Evolutionary conservation across 1,140 invertebrate genomes (phyloP), one percentile per base, ranked within the genome.

Genomic region (Euglossa dilemma): DNA sequence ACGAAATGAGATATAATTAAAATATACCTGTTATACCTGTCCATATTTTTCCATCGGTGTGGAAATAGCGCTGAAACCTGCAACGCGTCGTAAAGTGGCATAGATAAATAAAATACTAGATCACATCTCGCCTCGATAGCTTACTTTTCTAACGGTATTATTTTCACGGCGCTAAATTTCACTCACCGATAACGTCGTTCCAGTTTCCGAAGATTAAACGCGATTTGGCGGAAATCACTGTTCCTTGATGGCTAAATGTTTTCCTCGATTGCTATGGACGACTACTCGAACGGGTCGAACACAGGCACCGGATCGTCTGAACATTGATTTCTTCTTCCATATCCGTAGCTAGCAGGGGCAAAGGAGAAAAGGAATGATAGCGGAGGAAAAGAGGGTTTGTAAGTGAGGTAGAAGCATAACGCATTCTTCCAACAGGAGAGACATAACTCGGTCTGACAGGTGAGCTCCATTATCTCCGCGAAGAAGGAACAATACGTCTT

Each of bases 401-500:
- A 69, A 69, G 64, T 11, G 54, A 70, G 66, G 45, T 50, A 56
- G 57, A 80, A 85, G 85, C 80, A 87, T 88, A 88, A 88, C 69
- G 82, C 82, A 84, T 80, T 87, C 77, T 74, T 75, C 77, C 76
- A 63, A 52, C 67, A 67, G 67, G 28, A 76, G 87, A 90, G 84
- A 89, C 82, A 90, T 92, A 92, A 92, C 89, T 92, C 76, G 83
- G 70, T 84, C 87, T 89, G 91, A 90, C 90, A 89, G 79, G 87
- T 85, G 66, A 83, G 86, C 67, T 92, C 90, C 88, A 91, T 92
- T 92, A 92, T 89, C 85, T 87, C 87, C 77, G 76, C 79, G 56
- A 83, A 61, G 83, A 87, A 90, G 87, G 87, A 92, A 92, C 90
- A 91, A 92, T 92, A 92, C 89, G 85, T 92, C 90, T 91, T 91